Evolutionary conservation across 2,888 invertebrate genomes (phyloP).

Genomic region (Ennomos quercinarius): DNA sequence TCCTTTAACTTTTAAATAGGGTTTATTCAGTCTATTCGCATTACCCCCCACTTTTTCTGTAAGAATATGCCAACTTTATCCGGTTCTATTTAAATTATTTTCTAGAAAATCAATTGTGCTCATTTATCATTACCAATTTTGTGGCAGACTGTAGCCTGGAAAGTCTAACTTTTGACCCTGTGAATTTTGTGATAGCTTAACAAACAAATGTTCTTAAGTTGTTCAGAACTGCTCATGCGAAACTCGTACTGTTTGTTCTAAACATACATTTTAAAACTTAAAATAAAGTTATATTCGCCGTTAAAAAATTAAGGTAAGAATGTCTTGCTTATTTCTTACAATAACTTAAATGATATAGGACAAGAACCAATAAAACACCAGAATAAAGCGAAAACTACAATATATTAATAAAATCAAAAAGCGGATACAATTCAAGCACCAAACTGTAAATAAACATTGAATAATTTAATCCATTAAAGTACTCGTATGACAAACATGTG

Average conservation of each 20-base stretch:
- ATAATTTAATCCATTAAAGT: slow-evolving; percentile 45
- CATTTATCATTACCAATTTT: slow-evolving; percentile 10
- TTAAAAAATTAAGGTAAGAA: too few relatives aligned
- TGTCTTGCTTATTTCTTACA: not conserved
- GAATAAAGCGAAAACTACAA: slow-evolving; percentile 52
- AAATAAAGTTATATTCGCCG: too few relatives aligned
- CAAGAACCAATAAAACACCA: slow-evolving; percentile 22
- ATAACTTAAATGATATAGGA: not conserved
- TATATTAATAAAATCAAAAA: slow-evolving; percentile 48
- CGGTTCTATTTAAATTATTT: too few relatives aligned
- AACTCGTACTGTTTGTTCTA: too few relatives aligned
- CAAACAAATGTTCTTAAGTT: not conserved
- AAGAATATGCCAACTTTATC: too few relatives aligned
- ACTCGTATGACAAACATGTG: slow-evolving; percentile 23
- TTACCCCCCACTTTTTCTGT: too few relatives aligned
- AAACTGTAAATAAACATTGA: slow-evolving; percentile 40
- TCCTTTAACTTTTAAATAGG: too few relatives aligned
- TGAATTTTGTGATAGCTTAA: slow-evolving; percentile 3
- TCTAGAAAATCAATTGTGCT: not conserved
- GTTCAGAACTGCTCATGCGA: slow-evolving; percentile 5
- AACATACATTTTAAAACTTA: too few relatives aligned
- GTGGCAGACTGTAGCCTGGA: not conserved
- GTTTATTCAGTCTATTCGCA: too few relatives aligned
- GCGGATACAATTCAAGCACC: slow-evolving; percentile 46
- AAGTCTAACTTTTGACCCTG: slow-evolving; percentile 6